A percentile compares a stretch with the other conserved stretches of the same genome.
Evolutionary conservation across 2,888 invertebrate species (phyloP).

Genomic region (Andricus curvator): DNA sequence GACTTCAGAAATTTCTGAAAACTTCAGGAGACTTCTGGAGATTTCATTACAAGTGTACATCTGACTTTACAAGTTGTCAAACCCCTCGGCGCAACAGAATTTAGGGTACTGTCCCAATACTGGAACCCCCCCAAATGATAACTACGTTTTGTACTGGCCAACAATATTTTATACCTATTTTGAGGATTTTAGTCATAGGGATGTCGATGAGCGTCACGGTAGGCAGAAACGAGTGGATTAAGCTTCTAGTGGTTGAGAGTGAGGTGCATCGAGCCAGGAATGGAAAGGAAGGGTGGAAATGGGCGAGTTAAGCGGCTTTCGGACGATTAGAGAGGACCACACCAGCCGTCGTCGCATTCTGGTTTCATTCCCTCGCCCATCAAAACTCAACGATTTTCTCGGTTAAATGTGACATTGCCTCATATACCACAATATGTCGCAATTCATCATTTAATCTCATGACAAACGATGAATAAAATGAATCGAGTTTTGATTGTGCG

Average conservation of each 20-base stretch:
- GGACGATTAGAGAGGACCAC: constrained; percentile 68
- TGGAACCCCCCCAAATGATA: too few species aligned
- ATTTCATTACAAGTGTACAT: too few species aligned
- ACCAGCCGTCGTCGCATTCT: constrained; percentile 52
- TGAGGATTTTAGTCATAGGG: constrained; percentile 3
- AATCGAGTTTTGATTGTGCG: not conserved
- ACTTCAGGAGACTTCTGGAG: too few species aligned
- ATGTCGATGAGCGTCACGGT: not conserved
- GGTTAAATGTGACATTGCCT: constrained; percentile 57
- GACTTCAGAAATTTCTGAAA: too few species aligned
- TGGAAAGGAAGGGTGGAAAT: constrained; percentile 53
- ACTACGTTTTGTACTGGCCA: too few species aligned
- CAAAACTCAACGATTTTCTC: constrained; percentile 59
- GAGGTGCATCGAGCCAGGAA: constrained; percentile 27
- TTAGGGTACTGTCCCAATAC: too few species aligned
- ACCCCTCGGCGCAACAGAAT: too few species aligned
- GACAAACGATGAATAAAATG: not conserved
- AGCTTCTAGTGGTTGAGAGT: constrained; percentile 15
- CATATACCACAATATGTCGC: not conserved
- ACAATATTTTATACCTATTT: constrained; percentile 25
- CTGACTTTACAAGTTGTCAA: too few species aligned
- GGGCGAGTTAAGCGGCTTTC: constrained; percentile 70
- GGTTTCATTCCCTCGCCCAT: constrained; percentile 62
- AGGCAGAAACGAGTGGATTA: constrained; percentile 30
- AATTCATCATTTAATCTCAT: not conserved